These are phyloP conservation scores for Platygyra sinensis DNA, from an alignment of 64 coral and sea anemone species.

Conservation along the genomic window DNA sequence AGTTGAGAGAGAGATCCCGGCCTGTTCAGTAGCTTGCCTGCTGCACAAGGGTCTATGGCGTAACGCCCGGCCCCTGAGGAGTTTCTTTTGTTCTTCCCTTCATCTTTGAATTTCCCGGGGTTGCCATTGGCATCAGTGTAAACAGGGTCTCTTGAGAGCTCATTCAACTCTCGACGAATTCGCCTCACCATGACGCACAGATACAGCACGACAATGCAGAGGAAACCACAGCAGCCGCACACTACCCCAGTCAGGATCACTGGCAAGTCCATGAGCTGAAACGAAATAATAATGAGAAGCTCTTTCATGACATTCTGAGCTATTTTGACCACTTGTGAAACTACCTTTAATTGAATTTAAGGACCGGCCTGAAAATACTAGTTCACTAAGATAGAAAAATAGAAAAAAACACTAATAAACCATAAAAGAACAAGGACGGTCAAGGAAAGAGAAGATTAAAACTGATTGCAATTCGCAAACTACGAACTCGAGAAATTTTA, in stretches of 20 bases:
- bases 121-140: background rate
- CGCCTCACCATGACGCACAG: constrained; percentile 4
- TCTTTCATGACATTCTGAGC: too few species aligned
- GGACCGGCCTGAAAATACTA: too few species aligned
- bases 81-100: background rate
- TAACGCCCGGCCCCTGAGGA: background rate
- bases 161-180: constrained; percentile 4
- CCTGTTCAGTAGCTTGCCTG: background rate
- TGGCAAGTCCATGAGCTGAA: background rate
- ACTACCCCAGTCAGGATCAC: background rate
- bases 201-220: background rate
- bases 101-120: background rate
- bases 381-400: too few species aligned
- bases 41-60: background rate
- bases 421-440: too few species aligned
- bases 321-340: too few species aligned
- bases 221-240: background rate
- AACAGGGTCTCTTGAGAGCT: background rate
- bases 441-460: too few species aligned
- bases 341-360: too few species aligned
- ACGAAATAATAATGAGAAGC: background rate
- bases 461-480: too few species aligned
- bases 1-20: background rate
- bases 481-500: too few species aligned
- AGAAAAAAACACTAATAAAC: too few species aligned